These are phyloP conservation scores for Oryctes rhinoceros DNA, from an alignment of 1,140 invertebrate species.

Conservation along the genomic window DNA sequence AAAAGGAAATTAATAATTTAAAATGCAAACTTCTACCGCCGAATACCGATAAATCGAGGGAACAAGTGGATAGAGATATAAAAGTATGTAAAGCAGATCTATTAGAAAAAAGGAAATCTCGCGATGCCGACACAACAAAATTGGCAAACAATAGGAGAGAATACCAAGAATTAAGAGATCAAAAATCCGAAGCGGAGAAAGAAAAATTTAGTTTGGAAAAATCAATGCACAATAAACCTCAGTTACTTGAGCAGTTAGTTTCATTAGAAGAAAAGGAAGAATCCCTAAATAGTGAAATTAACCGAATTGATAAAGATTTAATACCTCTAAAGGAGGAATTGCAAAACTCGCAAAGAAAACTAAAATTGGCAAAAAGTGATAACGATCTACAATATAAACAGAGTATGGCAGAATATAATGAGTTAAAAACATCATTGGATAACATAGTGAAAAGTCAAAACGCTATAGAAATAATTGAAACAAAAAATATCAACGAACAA, in stretches of 20 bases:
- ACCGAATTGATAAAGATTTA: slow-evolving; percentile 56
- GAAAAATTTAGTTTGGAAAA: slow-evolving; percentile 52
- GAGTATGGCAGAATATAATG: neutral
- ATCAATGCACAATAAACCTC: slow-evolving; percentile 51
- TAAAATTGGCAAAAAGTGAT: slow-evolving; percentile 54
- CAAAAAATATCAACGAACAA: slow-evolving; percentile 43
- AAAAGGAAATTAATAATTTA: slow-evolving; percentile 53
- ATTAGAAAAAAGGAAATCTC: slow-evolving; percentile 46
- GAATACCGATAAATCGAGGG: slow-evolving; percentile 61
- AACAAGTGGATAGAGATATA: slow-evolving; percentile 62
- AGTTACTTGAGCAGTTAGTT: slow-evolving; percentile 61
- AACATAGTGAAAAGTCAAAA: slow-evolving; percentile 52
- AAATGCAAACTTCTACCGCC: slow-evolving; percentile 61
- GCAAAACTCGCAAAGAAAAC: slow-evolving; percentile 47
- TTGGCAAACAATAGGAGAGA: slow-evolving; percentile 49
- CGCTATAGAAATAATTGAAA: slow-evolving; percentile 48
- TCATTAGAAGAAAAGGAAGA: slow-evolving; percentile 59
- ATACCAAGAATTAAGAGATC: slow-evolving; percentile 50
- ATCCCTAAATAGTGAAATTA: slow-evolving; percentile 58
- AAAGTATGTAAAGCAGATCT: slow-evolving; percentile 60
- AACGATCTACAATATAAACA: slow-evolving; percentile 48
- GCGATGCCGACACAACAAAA: slow-evolving; percentile 47
- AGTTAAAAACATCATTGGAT: slow-evolving; percentile 40
- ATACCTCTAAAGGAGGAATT: slow-evolving; percentile 41
- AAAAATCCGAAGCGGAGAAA: slow-evolving; percentile 49